A percentile compares a stretch with the other conserved stretches of the same genome.
Conservation (phyloP, 2,888 invertebrate species). For the Drosophila incognita region DNA sequence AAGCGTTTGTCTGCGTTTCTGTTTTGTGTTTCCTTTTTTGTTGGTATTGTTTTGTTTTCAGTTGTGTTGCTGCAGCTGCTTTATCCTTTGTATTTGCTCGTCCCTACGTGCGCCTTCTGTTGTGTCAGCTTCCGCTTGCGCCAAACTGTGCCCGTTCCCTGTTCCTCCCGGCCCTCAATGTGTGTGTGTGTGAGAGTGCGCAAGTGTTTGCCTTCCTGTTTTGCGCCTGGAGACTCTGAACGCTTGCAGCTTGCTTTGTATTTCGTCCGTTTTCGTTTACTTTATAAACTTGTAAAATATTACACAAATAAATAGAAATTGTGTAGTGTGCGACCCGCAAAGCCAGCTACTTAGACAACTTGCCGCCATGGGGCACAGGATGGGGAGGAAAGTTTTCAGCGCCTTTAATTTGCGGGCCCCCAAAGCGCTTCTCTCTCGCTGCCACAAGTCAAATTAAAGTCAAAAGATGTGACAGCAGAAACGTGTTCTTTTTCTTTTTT, state of each 20-base stretch:
- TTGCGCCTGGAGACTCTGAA: slow-evolving; percentile 56
- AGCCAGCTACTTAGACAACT: slow-evolving; percentile 67
- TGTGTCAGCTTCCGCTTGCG: slow-evolving; percentile 74
- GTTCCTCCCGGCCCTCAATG: not conserved
- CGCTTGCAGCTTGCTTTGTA: slow-evolving; percentile 52
- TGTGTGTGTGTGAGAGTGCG: slow-evolving; percentile 17
- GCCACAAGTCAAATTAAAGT: slow-evolving; percentile 70
- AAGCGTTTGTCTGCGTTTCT: slow-evolving; percentile 48
- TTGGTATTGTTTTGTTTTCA: slow-evolving; percentile 15
- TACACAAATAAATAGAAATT: slow-evolving; percentile 73
- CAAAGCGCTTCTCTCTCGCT: not conserved
- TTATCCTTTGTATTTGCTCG: slow-evolving; percentile 61
- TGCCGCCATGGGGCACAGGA: slow-evolving; percentile 14
- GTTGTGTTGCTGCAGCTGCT: slow-evolving; percentile 64
- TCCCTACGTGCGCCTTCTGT: slow-evolving; percentile 31
- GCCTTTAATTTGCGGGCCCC: slow-evolving; percentile 64
- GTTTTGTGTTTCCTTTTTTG: slow-evolving; percentile 28
- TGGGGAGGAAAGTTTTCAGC: slow-evolving; percentile 37
- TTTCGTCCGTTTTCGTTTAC: slow-evolving; percentile 63
- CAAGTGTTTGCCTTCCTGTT: slow-evolving; percentile 63
- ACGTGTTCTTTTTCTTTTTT: slow-evolving; percentile 16
- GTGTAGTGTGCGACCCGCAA: slow-evolving; percentile 23
- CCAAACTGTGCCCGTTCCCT: slow-evolving; percentile 9
- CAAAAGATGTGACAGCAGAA: slow-evolving; percentile 66
- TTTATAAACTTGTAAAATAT: slow-evolving; percentile 80